Evolutionary conservation across 2,888 invertebrate genomes (phyloP).

Genomic region (Cylloceria caligata): DNA sequence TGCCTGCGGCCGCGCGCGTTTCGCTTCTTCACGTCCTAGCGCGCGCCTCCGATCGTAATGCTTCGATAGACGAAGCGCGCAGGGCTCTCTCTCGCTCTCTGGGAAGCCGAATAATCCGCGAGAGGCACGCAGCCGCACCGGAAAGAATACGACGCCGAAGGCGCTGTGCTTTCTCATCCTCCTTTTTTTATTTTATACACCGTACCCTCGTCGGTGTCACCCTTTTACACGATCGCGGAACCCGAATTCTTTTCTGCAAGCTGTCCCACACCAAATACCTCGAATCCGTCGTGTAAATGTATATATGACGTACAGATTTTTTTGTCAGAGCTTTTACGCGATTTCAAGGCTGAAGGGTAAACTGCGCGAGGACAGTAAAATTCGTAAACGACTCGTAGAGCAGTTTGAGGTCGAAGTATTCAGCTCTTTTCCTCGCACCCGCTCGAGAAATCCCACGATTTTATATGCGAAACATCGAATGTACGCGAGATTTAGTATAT

Average conservation of each 20-base stretch:
- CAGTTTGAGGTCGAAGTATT: conserved; percentile 13
- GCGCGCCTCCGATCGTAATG: conserved; percentile 44
- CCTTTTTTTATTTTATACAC: conserved; percentile 30
- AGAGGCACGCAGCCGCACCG: conserved; percentile 1
- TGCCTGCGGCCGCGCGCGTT: conserved; percentile 52
- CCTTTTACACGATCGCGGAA: conserved; percentile 41
- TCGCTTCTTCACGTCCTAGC: conserved; percentile 68
- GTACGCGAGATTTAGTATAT: background rate
- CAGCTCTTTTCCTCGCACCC: background rate
- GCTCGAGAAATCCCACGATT: conserved; percentile 1
- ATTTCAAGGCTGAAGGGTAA: background rate
- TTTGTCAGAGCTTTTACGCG: conserved; percentile 24
- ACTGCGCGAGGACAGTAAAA: conserved; percentile 28
- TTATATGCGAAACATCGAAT: conserved; percentile 1
- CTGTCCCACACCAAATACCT: conserved; percentile 29
- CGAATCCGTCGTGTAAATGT: conserved; percentile 32
- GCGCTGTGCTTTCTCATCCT: conserved; percentile 8
- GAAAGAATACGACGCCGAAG: background rate
- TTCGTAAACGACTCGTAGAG: conserved; percentile 19
- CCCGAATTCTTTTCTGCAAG: conserved; percentile 18
- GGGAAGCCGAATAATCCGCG: conserved; percentile 33
- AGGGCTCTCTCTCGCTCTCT: conserved; percentile 8
- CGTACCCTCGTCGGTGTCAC: conserved; percentile 14
- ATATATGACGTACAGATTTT: conserved; percentile 21
- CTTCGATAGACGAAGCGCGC: conserved; percentile 56